Base-by-base conservation (phyloP, 2,797 vertebrate species). In the Falco peregrinus region DNA sequence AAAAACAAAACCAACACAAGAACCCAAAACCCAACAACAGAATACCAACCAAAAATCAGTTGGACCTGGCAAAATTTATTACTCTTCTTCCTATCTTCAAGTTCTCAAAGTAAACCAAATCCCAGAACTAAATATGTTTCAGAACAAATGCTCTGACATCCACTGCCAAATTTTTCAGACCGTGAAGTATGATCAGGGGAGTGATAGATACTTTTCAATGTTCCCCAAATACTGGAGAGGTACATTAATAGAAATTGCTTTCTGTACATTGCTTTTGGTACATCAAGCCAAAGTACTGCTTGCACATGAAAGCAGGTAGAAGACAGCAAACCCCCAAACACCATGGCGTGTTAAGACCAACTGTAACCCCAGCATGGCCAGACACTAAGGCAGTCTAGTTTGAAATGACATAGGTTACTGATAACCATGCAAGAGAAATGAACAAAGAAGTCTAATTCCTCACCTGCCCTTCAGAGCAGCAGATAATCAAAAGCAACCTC, bases 281-380 rank as follows among this genome's bases (percentile, higher is more conserved):
- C 33, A 70, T 41, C 13, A 63, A 75, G 21, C 1, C 41, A 51
- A 76, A 80, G 12, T 4, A n/a, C 16, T 37, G 14, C 15, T 21
- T 2, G 1, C 9, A 51, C 14, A 25, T 10, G 13, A 21, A 35
- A 84, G 31, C 7, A 65, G 57, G 82, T 0, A 59, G 50, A 64
- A 83, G 24, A 56, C 1, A 0, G 5, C 0, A 14, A 51, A 71
- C 13, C 7, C 63, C 48, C 11, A 48, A 57, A 41, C 3, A 15
- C 13, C 2, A 9, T 17, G 31, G 2, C 37, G 22, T 31, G 37
- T 12, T 12, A 57, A 41, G 31, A 77, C 4, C 18, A 22, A 5
- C 8, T 31, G 20, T 41, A 76, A 22, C 11, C 13, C 16, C 22
- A 43, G 8, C 4, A 91, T 10, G 28, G 7, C 19, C n/a, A 57